Conservation (phyloP, 2,797 vertebrate genomes). For the Antennarius maculatus region DNA sequence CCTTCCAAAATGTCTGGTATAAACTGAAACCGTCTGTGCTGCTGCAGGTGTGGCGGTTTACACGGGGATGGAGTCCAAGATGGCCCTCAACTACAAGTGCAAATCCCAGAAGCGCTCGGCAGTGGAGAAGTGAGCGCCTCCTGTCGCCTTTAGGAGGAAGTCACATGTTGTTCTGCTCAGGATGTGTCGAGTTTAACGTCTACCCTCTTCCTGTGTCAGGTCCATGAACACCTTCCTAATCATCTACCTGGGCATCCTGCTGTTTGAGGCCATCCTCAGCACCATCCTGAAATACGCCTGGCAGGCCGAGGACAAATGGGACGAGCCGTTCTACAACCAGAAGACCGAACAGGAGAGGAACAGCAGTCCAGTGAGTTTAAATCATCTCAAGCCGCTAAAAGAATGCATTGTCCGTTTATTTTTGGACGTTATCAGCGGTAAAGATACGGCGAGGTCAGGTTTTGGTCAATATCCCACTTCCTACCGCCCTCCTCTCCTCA, state of each 20-base stretch:
- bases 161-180: neutral
- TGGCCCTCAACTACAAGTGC: conserved; percentile 99
- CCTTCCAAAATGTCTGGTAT: neutral
- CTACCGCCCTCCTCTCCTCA: neutral
- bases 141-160: neutral
- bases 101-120: conserved; percentile 99
- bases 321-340: conserved; percentile 95
- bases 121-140: conserved; percentile 91
- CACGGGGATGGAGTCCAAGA: conserved; percentile 99
- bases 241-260: conserved; percentile 94
- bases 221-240: conserved; percentile 99
- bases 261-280: conserved; percentile 94
- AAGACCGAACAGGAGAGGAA: conserved; percentile 95
- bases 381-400: neutral
- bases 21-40: conserved; percentile 24
- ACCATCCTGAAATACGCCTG: conserved; percentile 97
- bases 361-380: conserved; percentile 91
- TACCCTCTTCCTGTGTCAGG: conserved; percentile 65
- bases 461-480: conserved; percentile 4
- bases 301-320: conserved; percentile 92
- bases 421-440: neutral
- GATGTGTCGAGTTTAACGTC: neutral
- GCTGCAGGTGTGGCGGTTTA: conserved; percentile 94
- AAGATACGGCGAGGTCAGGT: conserved; percentile 37
- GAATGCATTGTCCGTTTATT: conserved; percentile 30